Evolutionary conservation across 2,113 vertebrate species (phyloP), one percentile per base, ranked within the genome.

Genomic region (Eretmochelys imbricata): DNA sequence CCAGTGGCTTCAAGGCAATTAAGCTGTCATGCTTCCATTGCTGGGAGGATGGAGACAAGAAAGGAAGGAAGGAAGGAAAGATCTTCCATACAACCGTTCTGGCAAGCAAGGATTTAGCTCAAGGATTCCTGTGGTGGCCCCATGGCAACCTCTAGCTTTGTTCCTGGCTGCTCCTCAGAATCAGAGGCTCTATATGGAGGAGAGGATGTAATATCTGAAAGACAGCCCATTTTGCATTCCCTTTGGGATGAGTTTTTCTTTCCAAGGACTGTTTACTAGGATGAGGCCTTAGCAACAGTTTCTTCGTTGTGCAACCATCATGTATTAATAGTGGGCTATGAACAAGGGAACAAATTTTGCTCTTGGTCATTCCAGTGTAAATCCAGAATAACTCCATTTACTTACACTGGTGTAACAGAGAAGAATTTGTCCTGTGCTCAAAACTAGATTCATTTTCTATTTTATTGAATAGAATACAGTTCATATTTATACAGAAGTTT

Each of bases 181-280:
- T 42, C 91, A 87, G 19, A 90, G 59, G 72, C 24, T 91, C 20
- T 80, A 84, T 57, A 4, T 82, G 24, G 31, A 93, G 84, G 72
- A 69, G 57, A 76, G 80, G 51, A 38, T 35, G 10, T 38, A 54
- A 38, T 54, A 55, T 90, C 27, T 4, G 16, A 79, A 84, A 2
- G 35, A 49, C 2, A 78, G 5, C 90, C 9, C 1, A 62, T 76
- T 91, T 93, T 69, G 6, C 5, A 84, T 89, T 93, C 69, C 48
- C 75, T 5, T 84, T 91, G 4, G 16, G 90, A 35, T 78, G 16
- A 51, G 1, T 82, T 20, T 89, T 93, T 69, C 87, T 88, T 93
- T 92, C 10, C 16, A 84, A 50, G 38, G n/a, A 88, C 49, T 53
- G 91, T 96, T 89, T 89, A 29, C 93, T 69, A 80, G 57, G 92